Base-by-base conservation (phyloP, 2,888 invertebrate species). In the Chrysotoxum bicinctum region DNA sequence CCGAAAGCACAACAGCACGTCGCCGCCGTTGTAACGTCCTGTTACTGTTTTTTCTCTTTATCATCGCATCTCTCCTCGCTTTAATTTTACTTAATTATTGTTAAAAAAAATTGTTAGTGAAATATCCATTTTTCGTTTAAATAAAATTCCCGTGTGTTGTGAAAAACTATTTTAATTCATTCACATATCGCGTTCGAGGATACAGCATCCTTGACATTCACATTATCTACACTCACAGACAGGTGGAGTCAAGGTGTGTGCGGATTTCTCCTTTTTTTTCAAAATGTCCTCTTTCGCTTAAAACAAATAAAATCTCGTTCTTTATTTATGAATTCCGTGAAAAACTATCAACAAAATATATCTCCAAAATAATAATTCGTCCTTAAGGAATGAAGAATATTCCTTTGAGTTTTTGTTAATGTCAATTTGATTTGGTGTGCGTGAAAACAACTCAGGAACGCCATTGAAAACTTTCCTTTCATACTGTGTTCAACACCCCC, bases 1-100 rank as follows among this genome's bases (percentile, higher is more conserved):
- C 37, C 69, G 81, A 85, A 85, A 76, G 85, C 81, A 85, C 76
- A 85, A 85, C 81, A 85, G 81, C 85, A 85, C 85, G 84, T 45
- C 76, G 69, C 43, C 76, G 69, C 23, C 54, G 56, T 70, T 66
- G 78, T 83, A 66, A 68, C 74, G 78, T 78, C 83, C 75, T 79
- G 70, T 80, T 73, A 78, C 70, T 32, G 37, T 68, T 80, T 84
- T 52, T 72, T 58, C 60, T 62, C 62, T 43, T 68, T 62, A 64
- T 68, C 72, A 68, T 62, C 10, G 12, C 66, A 66, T 68, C 60
- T 54, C 58, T 82, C 52, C 40, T 66, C 30, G 70, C 60, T 73
- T 70, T 70, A 58, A 26, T 66, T 75, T 72, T 76, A 40, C 56
- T 78, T 78, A 8, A 56, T 16, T 43, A 58, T 26, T 35, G 48